Conservation (phyloP, 2,113 vertebrate genomes). For the Epinephelus fuscoguttatus region DNA sequence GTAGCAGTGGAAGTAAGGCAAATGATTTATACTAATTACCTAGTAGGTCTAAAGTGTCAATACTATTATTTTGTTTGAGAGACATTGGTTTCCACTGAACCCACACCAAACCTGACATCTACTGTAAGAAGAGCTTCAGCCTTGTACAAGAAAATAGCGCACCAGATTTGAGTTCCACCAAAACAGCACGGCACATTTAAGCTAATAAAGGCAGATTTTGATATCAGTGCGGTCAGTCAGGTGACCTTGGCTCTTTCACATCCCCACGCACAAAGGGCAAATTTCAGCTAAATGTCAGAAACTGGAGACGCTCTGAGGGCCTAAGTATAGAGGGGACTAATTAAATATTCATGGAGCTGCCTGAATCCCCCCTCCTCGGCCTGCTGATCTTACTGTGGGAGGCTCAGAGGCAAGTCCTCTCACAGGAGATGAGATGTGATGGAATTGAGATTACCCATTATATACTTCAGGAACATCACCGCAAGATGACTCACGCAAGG, state of each 20-base stretch:
- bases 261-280: slow-evolving; percentile 69
- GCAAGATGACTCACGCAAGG: slow-evolving; percentile 55
- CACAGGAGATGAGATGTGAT: slow-evolving; percentile 58
- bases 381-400: slow-evolving; percentile 76
- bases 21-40: slow-evolving; percentile 60
- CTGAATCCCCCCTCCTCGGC: slow-evolving; percentile 67
- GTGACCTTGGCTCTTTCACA: slow-evolving; percentile 76
- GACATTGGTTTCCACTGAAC: slow-evolving; percentile 27
- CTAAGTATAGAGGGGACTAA: slow-evolving; percentile 80
- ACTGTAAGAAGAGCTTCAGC: neutral
- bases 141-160: neutral
- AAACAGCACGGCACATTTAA: slow-evolving; percentile 20
- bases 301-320: slow-evolving; percentile 80
- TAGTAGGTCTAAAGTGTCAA: slow-evolving; percentile 22
- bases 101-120: neutral
- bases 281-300: slow-evolving; percentile 86
- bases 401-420: slow-evolving; percentile 66
- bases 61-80: slow-evolving; percentile 28
- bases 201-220: slow-evolving; percentile 54
- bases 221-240: slow-evolving; percentile 48
- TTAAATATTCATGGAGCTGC: slow-evolving; percentile 86
- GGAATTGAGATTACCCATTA: slow-evolving; percentile 66
- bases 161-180: neutral
- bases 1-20: slow-evolving; percentile 46
- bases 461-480: slow-evolving; percentile 57